phyloP scores from a whole-genome alignment of 2,797 vertebrate genomes.

The Microctenopoma steveboyesi region DNA sequence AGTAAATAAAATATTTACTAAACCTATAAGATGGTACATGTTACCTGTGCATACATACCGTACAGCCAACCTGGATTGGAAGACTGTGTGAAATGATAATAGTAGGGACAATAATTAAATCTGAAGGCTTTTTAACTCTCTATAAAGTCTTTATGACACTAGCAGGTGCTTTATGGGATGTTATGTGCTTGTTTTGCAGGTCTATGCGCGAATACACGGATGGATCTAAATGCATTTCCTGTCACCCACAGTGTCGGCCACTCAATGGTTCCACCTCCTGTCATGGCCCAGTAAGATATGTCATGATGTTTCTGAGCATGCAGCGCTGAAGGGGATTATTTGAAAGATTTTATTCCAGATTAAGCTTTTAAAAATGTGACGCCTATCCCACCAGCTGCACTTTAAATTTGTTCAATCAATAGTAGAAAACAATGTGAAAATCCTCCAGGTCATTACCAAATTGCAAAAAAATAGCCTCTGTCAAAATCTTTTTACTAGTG shows the following conservation, averaged over 20 bases:
- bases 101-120: slow-evolving; percentile 25
- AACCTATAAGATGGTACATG: neutral
- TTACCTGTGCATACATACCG: too few species aligned
- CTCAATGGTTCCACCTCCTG: slow-evolving; percentile 91
- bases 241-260: slow-evolving; percentile 90
- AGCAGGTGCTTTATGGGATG: slow-evolving; percentile 34
- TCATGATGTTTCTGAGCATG: neutral
- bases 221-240: slow-evolving; percentile 85
- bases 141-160: slow-evolving; percentile 26
- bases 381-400: neutral
- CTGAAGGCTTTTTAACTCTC: slow-evolving; percentile 28
- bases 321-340: neutral
- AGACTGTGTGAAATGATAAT: neutral
- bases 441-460: neutral
- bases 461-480: neutral
- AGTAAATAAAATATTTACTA: neutral
- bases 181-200: slow-evolving; percentile 76
- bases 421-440: neutral
- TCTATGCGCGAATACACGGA: slow-evolving; percentile 85
- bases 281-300: slow-evolving; percentile 86
- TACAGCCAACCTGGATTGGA: neutral
- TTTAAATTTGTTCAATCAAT: slow-evolving; percentile 1
- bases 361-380: neutral
- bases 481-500: too few species aligned
- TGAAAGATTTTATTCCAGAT: neutral